A percentile compares a stretch with the other conserved stretches of the same genome.
Evolutionary conservation across 2,113 vertebrate species (phyloP).

Genomic region (Nicator chloris): DNA sequence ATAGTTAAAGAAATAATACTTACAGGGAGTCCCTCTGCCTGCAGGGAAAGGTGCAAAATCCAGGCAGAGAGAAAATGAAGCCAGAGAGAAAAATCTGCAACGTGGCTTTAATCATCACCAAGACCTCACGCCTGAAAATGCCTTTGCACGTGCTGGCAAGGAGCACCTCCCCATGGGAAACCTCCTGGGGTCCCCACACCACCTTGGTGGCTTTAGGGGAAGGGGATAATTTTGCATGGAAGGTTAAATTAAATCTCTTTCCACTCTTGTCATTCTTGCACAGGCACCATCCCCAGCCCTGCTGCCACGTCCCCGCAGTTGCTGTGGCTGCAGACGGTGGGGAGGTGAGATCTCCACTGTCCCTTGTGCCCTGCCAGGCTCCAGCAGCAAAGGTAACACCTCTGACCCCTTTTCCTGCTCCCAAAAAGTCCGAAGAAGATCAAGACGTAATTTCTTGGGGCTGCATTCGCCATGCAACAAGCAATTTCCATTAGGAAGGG

Average conservation of each 20-base stretch:
- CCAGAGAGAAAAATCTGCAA: neutral
- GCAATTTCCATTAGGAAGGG: neutral
- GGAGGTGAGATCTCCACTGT: neutral
- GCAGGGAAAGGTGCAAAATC: neutral
- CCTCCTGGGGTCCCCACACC: too few species aligned
- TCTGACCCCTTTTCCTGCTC: neutral
- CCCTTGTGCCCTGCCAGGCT: neutral
- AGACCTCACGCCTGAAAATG: fast-evolving
- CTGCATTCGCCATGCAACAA: neutral
- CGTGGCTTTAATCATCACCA: neutral
- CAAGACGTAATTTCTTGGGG: fast-evolving
- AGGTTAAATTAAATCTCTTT: neutral
- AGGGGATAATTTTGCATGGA: neutral
- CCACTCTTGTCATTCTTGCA: neutral
- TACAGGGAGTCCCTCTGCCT: neutral
- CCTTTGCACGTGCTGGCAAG: fast-evolving
- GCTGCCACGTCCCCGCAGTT: fast-evolving
- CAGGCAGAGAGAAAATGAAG: neutral
- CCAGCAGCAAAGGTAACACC: neutral
- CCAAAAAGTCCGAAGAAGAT: neutral
- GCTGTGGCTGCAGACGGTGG: neutral
- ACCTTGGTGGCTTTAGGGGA: neutral
- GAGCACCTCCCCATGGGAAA: neutral
- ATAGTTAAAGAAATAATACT: neutral
- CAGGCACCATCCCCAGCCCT: neutral